Evolutionary conservation across 2,888 invertebrate species (phyloP).

Genomic region (Clunio marinus): DNA sequence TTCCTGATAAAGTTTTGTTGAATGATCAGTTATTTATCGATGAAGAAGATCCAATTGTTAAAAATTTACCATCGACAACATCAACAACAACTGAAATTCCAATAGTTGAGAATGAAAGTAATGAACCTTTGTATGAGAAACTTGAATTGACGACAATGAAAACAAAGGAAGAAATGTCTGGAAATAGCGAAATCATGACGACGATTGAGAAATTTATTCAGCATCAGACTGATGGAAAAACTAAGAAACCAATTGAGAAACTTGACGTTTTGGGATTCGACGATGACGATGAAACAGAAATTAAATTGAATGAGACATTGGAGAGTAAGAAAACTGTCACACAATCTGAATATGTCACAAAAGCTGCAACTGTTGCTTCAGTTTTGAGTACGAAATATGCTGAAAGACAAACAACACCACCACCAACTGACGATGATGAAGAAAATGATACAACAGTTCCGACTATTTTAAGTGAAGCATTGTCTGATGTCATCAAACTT

Average conservation of each 20-base stretch:
- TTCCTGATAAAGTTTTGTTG: slow-evolving; percentile 43
- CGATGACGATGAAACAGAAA: slow-evolving; percentile 34
- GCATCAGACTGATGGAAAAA: slow-evolving; percentile 4
- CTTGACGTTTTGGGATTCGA: slow-evolving; percentile 41
- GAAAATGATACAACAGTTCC: slow-evolving; percentile 29
- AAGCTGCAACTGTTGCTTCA: slow-evolving; percentile 51
- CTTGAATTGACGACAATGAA: slow-evolving; percentile 8
- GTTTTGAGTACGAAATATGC: slow-evolving; percentile 45
- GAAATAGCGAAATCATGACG: slow-evolving; percentile 31
- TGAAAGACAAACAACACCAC: slow-evolving; percentile 43
- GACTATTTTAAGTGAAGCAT: slow-evolving; percentile 31
- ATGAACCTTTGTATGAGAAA: slow-evolving; percentile 13
- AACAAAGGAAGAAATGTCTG: not conserved
- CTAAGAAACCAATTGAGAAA: slow-evolving; percentile 41
- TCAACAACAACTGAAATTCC: not conserved
- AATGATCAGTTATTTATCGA: slow-evolving; percentile 46
- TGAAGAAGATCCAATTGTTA: slow-evolving; percentile 44
- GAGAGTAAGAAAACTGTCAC: slow-evolving; percentile 41
- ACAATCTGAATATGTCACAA: slow-evolving; percentile 41
- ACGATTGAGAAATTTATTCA: slow-evolving; percentile 31
- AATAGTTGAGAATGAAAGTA: too few relatives aligned
- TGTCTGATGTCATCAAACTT: slow-evolving; percentile 16
- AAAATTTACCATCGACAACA: slow-evolving; percentile 43
- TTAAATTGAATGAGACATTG: slow-evolving; percentile 43
- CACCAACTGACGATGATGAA: slow-evolving; percentile 43